Percentiles rank a stretch among this genome's conserved stretches.
Conservation (phyloP, 2,888 invertebrate genomes). For the Mimumesa dahlbomi region DNA sequence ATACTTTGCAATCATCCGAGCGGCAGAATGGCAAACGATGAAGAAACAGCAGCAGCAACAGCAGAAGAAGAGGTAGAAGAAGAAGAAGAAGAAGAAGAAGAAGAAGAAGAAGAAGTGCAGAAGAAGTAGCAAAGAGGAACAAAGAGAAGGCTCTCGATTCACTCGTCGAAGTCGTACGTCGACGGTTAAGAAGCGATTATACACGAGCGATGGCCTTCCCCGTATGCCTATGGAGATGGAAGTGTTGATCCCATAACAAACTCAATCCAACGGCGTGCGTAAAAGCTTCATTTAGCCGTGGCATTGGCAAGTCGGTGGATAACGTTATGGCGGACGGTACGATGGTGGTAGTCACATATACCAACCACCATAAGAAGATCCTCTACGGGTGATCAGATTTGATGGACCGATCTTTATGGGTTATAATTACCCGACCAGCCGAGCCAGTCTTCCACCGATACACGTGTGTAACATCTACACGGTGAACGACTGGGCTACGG, state of each 20-base stretch:
- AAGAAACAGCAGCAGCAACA: no score
- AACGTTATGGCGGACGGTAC: slow-evolving; percentile 37
- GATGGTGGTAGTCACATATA: slow-evolving; percentile 31
- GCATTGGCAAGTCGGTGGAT: slow-evolving; percentile 51
- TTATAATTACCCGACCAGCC: slow-evolving; percentile 74
- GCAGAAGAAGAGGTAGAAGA: no score
- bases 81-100: neutral
- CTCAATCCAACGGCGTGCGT: slow-evolving; percentile 70
- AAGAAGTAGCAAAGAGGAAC: slow-evolving; percentile 22
- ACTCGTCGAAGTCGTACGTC: slow-evolving; percentile 59
- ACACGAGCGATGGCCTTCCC: slow-evolving; percentile 38
- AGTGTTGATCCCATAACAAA: slow-evolving; percentile 74
- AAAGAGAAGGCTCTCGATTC: slow-evolving; percentile 58
- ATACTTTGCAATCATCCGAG: no score
- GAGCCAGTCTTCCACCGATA: slow-evolving; percentile 62
- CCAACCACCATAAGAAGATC: slow-evolving; percentile 18
- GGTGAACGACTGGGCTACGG: no score
- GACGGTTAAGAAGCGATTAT: slow-evolving; percentile 60
- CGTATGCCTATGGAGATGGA: slow-evolving; percentile 48
- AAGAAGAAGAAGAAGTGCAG: neutral
- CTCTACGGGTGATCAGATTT: slow-evolving; percentile 69
- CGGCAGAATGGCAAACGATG: no score
- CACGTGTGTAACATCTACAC: neutral
- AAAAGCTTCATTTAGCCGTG: slow-evolving; percentile 75
- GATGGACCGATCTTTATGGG: slow-evolving; percentile 77